A percentile compares a stretch with the other conserved stretches of the same genome.
Conservation (phyloP, 2,113 vertebrate genomes). For the Vulpes ferrilata region DNA sequence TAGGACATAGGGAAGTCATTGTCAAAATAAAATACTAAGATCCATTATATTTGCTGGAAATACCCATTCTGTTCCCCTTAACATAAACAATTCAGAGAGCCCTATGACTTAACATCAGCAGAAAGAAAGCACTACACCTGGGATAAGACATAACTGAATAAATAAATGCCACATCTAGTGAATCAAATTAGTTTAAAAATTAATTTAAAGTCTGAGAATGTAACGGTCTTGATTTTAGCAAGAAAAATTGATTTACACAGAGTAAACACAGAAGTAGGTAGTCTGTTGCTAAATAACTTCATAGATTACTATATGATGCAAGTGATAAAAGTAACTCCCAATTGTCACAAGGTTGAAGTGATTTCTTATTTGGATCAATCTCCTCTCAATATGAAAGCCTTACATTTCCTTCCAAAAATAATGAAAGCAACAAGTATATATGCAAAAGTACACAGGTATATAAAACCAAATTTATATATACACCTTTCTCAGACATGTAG, state of each 20-base stretch:
- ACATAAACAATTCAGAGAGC: not conserved
- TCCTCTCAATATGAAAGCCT: not conserved
- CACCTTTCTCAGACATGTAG: not conserved
- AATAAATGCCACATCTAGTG: not conserved
- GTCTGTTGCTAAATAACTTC: not conserved
- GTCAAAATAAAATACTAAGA: not conserved
- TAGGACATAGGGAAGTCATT: not conserved
- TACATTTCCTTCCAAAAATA: not conserved
- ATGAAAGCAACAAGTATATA: not conserved
- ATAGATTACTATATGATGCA: not conserved
- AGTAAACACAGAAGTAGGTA: not conserved
- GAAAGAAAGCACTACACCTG: not conserved
- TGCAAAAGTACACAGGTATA: not conserved
- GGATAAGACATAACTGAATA: not conserved
- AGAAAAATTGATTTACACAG: not conserved
- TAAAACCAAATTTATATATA: not conserved
- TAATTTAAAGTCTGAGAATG: not conserved
- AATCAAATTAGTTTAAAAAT: not conserved
- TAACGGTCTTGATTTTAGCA: not conserved
- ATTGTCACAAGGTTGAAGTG: not conserved
- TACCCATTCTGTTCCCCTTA: not conserved
- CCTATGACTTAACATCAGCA: not conserved
- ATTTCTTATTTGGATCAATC: not conserved
- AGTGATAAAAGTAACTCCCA: not conserved
- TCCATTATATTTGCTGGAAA: not conserved